Evolutionary conservation across 2,797 vertebrate species (phyloP), one percentile per base, ranked within the genome.

Genomic region (Clarias fuscus): DNA sequence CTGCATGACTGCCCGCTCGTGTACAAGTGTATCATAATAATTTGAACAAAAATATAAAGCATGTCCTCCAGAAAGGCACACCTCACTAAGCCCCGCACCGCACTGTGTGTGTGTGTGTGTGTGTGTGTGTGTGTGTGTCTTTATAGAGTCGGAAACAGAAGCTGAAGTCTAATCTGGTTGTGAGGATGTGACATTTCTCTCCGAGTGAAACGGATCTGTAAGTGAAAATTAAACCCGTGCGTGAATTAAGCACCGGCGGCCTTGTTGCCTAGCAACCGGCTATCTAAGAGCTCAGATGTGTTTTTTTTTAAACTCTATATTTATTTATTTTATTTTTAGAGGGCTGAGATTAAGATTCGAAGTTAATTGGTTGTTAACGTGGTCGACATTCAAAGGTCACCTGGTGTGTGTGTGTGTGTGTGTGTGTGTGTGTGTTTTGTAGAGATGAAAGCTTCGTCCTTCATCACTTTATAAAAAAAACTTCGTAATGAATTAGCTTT

Each of bases 301-400:
- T 40, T 24, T 70, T 73, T 73, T 15, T 43, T 8, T n/a, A n/a
- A 8, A 48, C 24, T 73, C 40, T n/a, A 0, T 0, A 13, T 73
- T 73, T 48, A 43, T 73, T 48, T 24, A 43, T 73, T 73, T 73
- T n/a, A 48, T 70, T 70, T 70, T 37, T 70, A 37, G 33, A 73
- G 20, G 24, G 22, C 40, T 48, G 11, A 73, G 71, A 48, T 73
- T 48, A 73, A 73, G 71, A 73, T 73, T 48, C 6, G 11, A 73
- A 73, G 71, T 73, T 73, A 73, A 73, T 73, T 73, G 71, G 40
- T 48, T 48, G 40, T 73, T 73, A 48, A n/a, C 13, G 40, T 48
- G 40, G 10, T n/a, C 22, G 22, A 73, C 37, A 48, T 48, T 48
- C 37, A 48, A 11, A 40, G 5, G 40, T 48, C 71, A 48, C 33